Conservation (phyloP, 2,888 invertebrate genomes). For the Lobophora halterata region DNA sequence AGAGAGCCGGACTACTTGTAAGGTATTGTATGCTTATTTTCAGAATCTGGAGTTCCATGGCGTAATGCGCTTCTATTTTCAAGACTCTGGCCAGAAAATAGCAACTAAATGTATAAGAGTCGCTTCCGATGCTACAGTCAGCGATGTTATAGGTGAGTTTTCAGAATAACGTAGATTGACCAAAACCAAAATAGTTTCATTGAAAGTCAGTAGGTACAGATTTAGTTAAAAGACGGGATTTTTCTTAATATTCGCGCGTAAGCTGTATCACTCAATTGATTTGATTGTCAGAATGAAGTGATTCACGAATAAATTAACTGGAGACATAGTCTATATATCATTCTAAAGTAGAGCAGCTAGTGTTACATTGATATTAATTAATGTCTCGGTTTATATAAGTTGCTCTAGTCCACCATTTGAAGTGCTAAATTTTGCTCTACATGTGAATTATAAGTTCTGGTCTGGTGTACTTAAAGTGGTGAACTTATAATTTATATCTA, state of each 20-base stretch:
- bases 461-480: too few species aligned
- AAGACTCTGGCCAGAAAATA: conserved; percentile 99
- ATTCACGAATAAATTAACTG: background rate
- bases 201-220: too few species aligned
- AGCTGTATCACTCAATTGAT: background rate
- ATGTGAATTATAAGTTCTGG: too few species aligned
- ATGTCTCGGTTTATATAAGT: conserved; percentile 3
- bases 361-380: conserved; percentile 15
- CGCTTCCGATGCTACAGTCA: conserved; percentile 96
- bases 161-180: conserved; percentile 15
- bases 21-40: too few species aligned
- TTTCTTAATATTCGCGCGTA: background rate
- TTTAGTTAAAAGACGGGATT: too few species aligned
- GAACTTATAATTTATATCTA: too few species aligned
- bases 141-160: conserved; percentile 92
- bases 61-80: conserved; percentile 99
- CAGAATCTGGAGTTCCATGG: conserved; percentile 99
- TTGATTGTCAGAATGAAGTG: background rate
- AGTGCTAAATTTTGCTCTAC: too few species aligned
- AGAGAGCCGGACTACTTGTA: too few species aligned
- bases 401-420: too few species aligned
- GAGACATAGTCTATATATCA: background rate
- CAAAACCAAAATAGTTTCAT: conserved; percentile 12
- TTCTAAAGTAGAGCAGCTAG: conserved; percentile 12
- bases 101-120: conserved; percentile 99